phyloP scores from a whole-genome alignment of 1,140 invertebrate species.

The Ericerus pela region DNA sequence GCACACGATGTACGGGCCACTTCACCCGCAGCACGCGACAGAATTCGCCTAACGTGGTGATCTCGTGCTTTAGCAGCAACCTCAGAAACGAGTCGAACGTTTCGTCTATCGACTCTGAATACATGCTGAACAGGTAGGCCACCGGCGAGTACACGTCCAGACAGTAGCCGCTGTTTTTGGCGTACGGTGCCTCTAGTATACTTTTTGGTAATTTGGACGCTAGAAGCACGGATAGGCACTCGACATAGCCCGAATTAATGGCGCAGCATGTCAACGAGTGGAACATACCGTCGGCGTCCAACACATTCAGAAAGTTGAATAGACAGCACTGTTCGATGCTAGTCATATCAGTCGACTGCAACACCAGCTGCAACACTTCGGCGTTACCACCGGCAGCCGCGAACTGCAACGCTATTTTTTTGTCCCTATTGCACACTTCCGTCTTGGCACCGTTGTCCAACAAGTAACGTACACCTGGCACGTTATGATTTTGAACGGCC shows the following conservation, averaged over 20 bases:
- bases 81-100: not conserved
- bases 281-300: not conserved
- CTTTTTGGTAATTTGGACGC: not conserved
- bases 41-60: not conserved
- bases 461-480: not conserved
- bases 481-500: not conserved
- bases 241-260: not conserved
- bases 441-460: not conserved
- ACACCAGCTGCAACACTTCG: not conserved
- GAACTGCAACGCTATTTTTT: not conserved
- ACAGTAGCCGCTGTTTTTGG: not conserved
- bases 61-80: not conserved
- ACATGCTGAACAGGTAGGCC: not conserved
- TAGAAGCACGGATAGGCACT: not conserved
- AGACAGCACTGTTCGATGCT: not conserved
- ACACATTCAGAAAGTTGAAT: not conserved
- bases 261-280: not conserved
- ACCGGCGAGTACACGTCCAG: not conserved
- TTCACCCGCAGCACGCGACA: not conserved
- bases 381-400: not conserved
- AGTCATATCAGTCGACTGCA: not conserved
- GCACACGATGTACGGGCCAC: not conserved
- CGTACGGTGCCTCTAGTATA: not conserved
- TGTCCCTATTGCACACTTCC: not conserved
- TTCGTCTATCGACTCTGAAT: not conserved